Evolutionary conservation across 1,140 invertebrate species (phyloP).

Genomic region (Pogonomyrmex barbatus): DNA sequence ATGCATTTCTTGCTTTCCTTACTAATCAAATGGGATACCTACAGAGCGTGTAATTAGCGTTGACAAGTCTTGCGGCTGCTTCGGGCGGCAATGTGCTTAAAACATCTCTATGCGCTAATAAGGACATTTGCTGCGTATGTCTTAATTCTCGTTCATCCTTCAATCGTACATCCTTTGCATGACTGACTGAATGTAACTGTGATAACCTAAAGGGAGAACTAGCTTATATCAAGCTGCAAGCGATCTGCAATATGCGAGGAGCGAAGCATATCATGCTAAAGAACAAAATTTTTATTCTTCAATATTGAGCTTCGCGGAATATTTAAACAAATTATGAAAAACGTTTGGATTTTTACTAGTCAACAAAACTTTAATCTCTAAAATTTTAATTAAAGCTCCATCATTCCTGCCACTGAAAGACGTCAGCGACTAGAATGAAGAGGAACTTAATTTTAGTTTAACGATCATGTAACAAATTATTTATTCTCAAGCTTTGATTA

Average conservation of each 20-base stretch:
- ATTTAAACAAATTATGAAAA: conserved; percentile 18
- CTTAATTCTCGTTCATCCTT: conserved; percentile 91
- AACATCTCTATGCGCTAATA: conserved; percentile 90
- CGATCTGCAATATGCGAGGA: conserved; percentile 10
- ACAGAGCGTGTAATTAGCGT: conserved; percentile 91
- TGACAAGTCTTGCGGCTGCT: conserved; percentile 89
- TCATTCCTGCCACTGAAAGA: not conserved
- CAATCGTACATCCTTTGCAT: conserved; percentile 90
- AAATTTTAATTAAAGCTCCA: conserved; percentile 9
- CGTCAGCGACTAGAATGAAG: conserved; percentile 8
- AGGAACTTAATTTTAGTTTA: not conserved
- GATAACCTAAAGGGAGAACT: conserved; percentile 88
- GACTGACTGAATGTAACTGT: conserved; percentile 90
- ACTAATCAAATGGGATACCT: conserved; percentile 82
- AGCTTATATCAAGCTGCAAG: conserved; percentile 79
- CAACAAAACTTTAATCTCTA: conserved; percentile 11
- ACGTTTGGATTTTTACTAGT: conserved; percentile 3
- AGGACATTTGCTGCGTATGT: conserved; percentile 90
- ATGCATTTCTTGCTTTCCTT: not conserved
- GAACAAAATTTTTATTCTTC: not conserved
- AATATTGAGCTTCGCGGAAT: not conserved
- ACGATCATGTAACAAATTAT: not conserved
- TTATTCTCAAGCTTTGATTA: not conserved
- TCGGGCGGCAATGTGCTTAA: conserved; percentile 89
- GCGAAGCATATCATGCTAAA: not conserved